Percentiles rank a stretch among this genome's conserved stretches.
Conservation (phyloP, 2,113 vertebrate genomes). For the Micromys minutus region DNA sequence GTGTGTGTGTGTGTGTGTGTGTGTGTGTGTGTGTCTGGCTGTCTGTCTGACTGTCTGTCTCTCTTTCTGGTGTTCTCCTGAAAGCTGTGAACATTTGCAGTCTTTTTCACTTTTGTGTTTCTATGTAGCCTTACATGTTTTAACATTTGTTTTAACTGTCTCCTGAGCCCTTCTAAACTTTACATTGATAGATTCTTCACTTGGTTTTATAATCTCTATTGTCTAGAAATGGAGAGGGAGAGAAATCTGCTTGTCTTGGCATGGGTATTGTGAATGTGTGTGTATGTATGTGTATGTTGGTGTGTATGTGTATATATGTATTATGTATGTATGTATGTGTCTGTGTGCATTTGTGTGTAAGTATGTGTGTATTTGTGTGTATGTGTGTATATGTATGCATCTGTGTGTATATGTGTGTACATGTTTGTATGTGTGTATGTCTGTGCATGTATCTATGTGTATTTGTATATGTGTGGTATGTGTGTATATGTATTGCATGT, state of each 20-base stretch:
- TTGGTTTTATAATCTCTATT: background rate
- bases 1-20: background rate
- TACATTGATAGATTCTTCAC: background rate
- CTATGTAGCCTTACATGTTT: background rate
- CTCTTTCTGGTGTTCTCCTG: background rate
- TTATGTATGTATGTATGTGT: no score
- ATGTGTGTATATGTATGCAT: background rate
- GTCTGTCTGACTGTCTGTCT: background rate
- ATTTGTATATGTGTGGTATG: background rate
- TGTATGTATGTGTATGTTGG: no score
- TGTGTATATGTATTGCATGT: background rate
- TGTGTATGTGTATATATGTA: no score
- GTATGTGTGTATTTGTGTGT: background rate
- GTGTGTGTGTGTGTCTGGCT: background rate
- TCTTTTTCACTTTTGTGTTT: background rate
- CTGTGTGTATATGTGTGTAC: background rate
- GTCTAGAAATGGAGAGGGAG: background rate
- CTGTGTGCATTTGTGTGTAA: no score
- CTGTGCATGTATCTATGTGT: background rate
- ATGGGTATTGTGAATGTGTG: background rate
- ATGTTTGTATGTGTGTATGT: background rate
- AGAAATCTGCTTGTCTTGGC: background rate
- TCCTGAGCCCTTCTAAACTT: background rate
- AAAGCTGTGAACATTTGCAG: background rate
- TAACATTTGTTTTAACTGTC: background rate